These are phyloP conservation scores for Bombus terrestris DNA, from an alignment of 1,140 invertebrate species.

Conservation along the genomic window DNA sequence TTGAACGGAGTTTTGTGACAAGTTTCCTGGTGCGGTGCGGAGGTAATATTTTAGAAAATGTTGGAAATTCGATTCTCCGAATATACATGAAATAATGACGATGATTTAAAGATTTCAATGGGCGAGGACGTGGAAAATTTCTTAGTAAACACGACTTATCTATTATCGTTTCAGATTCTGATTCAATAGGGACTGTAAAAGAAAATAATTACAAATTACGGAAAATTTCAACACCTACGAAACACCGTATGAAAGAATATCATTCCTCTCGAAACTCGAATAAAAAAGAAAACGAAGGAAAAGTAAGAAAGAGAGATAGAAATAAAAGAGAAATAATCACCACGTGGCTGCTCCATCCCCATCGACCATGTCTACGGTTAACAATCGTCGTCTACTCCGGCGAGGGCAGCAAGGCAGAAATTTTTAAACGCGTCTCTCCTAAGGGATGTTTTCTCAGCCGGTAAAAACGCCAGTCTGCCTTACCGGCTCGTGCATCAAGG, in stretches of 20 bases:
- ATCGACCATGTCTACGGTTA: conserved; percentile 27
- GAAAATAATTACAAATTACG: not conserved
- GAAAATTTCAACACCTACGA: not conserved
- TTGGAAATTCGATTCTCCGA: not conserved
- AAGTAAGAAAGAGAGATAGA: not conserved
- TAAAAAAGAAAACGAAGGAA: not conserved
- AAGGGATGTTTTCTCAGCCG: conserved; percentile 24
- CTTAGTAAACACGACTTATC: too few species aligned
- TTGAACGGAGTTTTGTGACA: not conserved
- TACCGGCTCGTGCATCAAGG: conserved; percentile 15
- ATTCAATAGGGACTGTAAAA: not conserved
- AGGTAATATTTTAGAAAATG: not conserved
- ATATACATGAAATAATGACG: not conserved
- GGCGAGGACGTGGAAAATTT: too few species aligned
- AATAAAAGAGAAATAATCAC: not conserved
- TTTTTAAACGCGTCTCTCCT: conserved; percentile 14
- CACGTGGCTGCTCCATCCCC: not conserved
- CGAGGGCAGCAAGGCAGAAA: conserved; percentile 13
- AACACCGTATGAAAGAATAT: not conserved
- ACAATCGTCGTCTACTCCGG: conserved; percentile 16
- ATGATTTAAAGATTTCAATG: not conserved
- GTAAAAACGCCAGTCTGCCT: conserved; percentile 35
- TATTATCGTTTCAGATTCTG: too few species aligned
- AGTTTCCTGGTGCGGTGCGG: not conserved
- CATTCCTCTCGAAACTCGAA: not conserved